Percentiles rank a stretch among this genome's conserved stretches.
Conservation (phyloP, 2,888 invertebrate species). For the Loripinus fragilis region DNA sequence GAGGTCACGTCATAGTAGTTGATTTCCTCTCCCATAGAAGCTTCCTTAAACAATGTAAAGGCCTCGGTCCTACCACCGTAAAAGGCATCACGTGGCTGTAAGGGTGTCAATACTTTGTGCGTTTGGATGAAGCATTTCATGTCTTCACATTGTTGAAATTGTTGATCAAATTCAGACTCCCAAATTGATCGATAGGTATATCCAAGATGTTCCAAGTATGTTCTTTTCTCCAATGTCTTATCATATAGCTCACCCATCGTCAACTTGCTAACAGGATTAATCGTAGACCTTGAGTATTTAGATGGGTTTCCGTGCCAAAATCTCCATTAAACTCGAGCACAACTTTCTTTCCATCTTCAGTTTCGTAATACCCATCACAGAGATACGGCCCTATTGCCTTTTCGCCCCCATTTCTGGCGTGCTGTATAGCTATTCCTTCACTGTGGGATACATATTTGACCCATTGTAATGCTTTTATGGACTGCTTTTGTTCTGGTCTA, state of each 20-base stretch:
- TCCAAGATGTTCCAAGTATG: constrained; percentile 38
- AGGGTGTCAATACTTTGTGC: constrained; percentile 43
- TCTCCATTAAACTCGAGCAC: constrained; percentile 47
- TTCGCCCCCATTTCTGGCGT: constrained; percentile 39
- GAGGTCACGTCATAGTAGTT: too few species aligned
- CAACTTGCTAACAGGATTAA: constrained; percentile 34
- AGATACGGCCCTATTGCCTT: constrained; percentile 31
- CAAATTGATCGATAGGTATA: constrained; percentile 55
- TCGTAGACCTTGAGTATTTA: constrained; percentile 23
- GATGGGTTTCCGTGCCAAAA: constrained; percentile 47
- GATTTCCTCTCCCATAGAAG: too few species aligned
- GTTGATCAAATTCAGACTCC: constrained; percentile 61
- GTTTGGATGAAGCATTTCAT: constrained; percentile 42
- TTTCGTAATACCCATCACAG: constrained; percentile 43
- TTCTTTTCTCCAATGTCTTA: constrained; percentile 35
- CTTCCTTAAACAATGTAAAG: constrained; percentile 62
- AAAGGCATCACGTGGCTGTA: constrained; percentile 70
- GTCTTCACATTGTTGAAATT: constrained; percentile 40
- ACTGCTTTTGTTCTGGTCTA: not conserved
- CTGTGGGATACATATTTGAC: not conserved
- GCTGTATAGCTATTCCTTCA: constrained; percentile 25
- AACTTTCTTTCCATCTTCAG: constrained; percentile 14
- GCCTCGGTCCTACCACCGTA: constrained; percentile 72
- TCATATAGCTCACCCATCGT: constrained; percentile 42
- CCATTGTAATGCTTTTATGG: not conserved